phyloP scores from a whole-genome alignment of 2,797 vertebrate genomes.

The Salarias fasciatus region DNA sequence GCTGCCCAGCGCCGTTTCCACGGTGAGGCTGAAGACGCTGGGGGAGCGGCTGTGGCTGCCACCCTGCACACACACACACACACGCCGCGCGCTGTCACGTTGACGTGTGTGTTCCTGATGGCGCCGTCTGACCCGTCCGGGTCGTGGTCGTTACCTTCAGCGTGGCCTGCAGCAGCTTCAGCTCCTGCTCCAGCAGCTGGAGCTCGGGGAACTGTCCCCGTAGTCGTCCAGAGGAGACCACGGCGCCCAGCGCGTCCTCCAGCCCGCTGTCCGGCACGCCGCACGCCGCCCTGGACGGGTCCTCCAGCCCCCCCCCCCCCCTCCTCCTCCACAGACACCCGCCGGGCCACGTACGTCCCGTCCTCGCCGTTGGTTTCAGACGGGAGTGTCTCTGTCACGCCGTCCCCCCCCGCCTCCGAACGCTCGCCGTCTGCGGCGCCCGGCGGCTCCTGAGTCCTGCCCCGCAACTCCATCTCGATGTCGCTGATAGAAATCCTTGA shows the following conservation, averaged over 20 bases:
- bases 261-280: slow-evolving; percentile 83
- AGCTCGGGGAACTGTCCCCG: slow-evolving; percentile 95
- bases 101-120: no score
- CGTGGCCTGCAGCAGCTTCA: slow-evolving; percentile 87
- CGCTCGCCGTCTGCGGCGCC: no score
- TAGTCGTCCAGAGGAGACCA: slow-evolving; percentile 94
- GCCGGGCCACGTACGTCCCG: slow-evolving; percentile 45
- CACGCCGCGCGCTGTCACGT: slow-evolving; percentile 22
- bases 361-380: slow-evolving; percentile 24
- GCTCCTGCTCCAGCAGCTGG: slow-evolving; percentile 91
- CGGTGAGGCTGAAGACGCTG: slow-evolving; percentile 90
- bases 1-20: slow-evolving; percentile 94
- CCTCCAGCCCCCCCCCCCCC: slow-evolving; percentile 24
- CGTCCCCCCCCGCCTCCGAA: no score
- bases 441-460: slow-evolving; percentile 51
- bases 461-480: slow-evolving; percentile 58
- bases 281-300: no score
- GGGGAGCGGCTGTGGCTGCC: slow-evolving; percentile 88
- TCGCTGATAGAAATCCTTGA: slow-evolving; percentile 68
- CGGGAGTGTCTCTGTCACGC: no score
- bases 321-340: slow-evolving; percentile 64
- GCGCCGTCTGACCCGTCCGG: no score
- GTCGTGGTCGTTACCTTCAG: slow-evolving; percentile 91
- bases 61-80: slow-evolving; percentile 76
- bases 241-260: slow-evolving; percentile 86